phyloP scores from a whole-genome alignment of 2,113 vertebrate species.

The Tiliqua scincoides region DNA sequence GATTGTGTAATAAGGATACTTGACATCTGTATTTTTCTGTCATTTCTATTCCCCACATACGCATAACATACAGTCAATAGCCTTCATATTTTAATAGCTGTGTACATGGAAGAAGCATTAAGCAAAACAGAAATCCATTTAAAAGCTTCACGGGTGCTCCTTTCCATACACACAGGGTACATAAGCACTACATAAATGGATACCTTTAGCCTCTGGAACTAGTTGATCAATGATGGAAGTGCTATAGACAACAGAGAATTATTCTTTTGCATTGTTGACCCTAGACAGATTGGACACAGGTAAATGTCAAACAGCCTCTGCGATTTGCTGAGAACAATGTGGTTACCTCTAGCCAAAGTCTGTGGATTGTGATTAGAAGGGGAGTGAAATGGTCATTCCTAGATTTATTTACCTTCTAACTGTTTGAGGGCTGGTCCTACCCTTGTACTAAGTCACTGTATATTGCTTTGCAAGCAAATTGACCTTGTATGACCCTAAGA shows the following conservation, averaged over 20 bases:
- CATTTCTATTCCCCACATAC: conserved; percentile 24
- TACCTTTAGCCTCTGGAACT: conserved; percentile 9
- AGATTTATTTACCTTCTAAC: conserved; percentile 36
- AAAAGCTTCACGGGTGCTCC: conserved; percentile 41
- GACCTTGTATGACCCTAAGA: background rate
- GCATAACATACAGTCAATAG: conserved; percentile 13
- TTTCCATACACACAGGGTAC: background rate
- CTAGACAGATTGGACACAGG: background rate
- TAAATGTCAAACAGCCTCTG: conserved; percentile 23
- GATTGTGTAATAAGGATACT: background rate
- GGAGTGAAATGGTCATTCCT: conserved; percentile 35
- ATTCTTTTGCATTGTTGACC: conserved; percentile 47
- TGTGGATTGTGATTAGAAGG: conserved; percentile 21
- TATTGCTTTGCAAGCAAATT: background rate
- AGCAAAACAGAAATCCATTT: conserved; percentile 38
- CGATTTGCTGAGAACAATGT: conserved; percentile 33
- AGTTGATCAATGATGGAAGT: conserved; percentile 54
- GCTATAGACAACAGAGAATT: conserved; percentile 41
- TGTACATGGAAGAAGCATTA: conserved; percentile 27
- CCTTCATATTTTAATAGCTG: conserved; percentile 22
- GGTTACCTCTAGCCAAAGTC: conserved; percentile 64
- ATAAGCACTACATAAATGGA: conserved; percentile 37
- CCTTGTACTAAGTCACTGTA: background rate
- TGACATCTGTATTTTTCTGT: background rate
- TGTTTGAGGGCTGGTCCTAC: background rate